Evolutionary conservation across 1,140 invertebrate species (phyloP).

Genomic region (Apis dorsata): DNA sequence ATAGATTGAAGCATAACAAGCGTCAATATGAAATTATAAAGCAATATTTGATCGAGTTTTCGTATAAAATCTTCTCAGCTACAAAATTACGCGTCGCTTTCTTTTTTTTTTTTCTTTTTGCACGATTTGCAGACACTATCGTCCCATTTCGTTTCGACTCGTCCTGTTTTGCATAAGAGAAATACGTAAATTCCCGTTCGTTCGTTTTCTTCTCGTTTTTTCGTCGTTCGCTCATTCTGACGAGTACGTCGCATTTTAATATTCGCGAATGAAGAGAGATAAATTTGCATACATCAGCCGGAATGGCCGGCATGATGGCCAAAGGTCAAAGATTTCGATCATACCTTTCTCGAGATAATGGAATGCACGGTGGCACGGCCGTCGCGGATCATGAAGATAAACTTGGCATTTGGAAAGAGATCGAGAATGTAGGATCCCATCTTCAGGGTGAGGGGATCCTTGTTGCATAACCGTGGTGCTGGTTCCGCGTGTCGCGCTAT

Average conservation of each 20-base stretch:
- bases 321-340: constrained; percentile 8
- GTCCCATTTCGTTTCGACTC: neutral
- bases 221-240: neutral
- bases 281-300: constrained; percentile 38
- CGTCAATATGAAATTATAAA: neutral
- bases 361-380: constrained; percentile 98
- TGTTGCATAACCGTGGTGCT: constrained; percentile 96
- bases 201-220: neutral
- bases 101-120: neutral
- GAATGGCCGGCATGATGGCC: neutral
- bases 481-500: constrained; percentile 97
- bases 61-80: neutral
- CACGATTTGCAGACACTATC: constrained; percentile 11
- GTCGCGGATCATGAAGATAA: constrained; percentile 98
- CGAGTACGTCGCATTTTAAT: constrained; percentile 30
- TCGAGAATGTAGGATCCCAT: constrained; percentile 93
- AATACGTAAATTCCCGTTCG: constrained; percentile 13
- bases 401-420: constrained; percentile 93
- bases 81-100: neutral
- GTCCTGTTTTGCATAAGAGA: neutral
- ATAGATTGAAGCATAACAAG: neutral
- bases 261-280: constrained; percentile 36
- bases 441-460: constrained; percentile 98
- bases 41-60: neutral
- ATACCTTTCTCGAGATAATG: constrained; percentile 95